Evolutionary conservation across 1,140 invertebrate genomes (phyloP), one percentile per base, ranked within the genome.

Genomic region (Microvelia longipes): DNA sequence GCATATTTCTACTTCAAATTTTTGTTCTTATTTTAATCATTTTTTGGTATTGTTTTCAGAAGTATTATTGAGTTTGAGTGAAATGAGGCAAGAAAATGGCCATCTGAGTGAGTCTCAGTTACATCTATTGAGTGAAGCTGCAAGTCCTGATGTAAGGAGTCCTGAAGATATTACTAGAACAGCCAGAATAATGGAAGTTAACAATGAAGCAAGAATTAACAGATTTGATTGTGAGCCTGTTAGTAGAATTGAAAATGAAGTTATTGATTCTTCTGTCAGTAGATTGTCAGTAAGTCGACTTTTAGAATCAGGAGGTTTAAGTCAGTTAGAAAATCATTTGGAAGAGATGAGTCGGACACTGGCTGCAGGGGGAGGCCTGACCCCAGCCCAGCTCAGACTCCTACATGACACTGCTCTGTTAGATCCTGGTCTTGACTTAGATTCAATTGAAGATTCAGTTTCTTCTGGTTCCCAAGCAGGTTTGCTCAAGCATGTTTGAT

Each of bases 361-460:
- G 15, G 62, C 62, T 64, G 62, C 62, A 64, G 62, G 62, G 11
- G 15, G 25, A 1, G 14, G 64, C 26, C 64, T 29, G 2, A 25
- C 5, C 13, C 28, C n/a, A n/a, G 88, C 85, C 75, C 83, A 86
- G 73, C 81, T 91, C 74, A 82, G 86, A 73, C 79, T 91, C 71
- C 81, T 91, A 69, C 89, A 90, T 74, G 88, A 91, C 77, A 90
- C 89, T 19, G 92, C 90, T 2, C 91, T 92, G 90, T 92, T 92
- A 75, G 90, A 91, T 75, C 90, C 90, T 28, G 90, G 90, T 13
- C 81, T 93, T 69, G 91, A 93, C 81, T 82, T 92, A 70, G 91
- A 93, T 79, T 90, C 90, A 70, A 79, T 90, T 68, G 87, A 88
- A 77, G 88, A 86, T 64, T 83, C 85, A 0, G 85, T 81, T 65